phyloP scores from a whole-genome alignment of 2,888 invertebrate species.

The Morpho deidamia region DNA sequence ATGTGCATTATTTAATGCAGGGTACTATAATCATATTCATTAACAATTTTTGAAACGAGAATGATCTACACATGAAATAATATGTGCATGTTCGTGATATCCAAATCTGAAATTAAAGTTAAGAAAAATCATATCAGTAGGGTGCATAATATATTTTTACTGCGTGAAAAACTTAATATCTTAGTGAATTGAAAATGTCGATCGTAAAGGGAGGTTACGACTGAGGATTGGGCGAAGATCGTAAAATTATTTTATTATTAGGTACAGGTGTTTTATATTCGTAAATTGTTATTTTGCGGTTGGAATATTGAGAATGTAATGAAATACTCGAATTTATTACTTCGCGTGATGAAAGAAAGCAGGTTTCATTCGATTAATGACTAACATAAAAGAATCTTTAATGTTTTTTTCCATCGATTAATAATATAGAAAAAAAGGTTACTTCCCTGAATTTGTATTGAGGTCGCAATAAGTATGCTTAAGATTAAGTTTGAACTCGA shows the following conservation, averaged over 20 bases:
- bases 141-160: too few species aligned
- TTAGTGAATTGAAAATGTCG: slow-evolving; percentile 15
- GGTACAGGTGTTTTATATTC: slow-evolving; percentile 20
- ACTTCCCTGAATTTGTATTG: too few species aligned
- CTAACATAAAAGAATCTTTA: slow-evolving; percentile 11
- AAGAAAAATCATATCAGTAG: too few species aligned
- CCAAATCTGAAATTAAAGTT: too few species aligned
- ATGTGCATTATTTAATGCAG: too few species aligned
- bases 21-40: too few species aligned
- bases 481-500: too few species aligned
- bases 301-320: slow-evolving; percentile 10
- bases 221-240: neutral
- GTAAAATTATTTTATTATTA: slow-evolving; percentile 20
- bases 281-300: slow-evolving; percentile 13
- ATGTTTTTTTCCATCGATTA: neutral
- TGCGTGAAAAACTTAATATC: slow-evolving; percentile 3
- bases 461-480: too few species aligned
- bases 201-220: slow-evolving; percentile 13
- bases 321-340: slow-evolving; percentile 11
- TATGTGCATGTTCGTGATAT: too few species aligned
- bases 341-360: slow-evolving; percentile 7
- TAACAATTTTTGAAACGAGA: too few species aligned
- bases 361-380: slow-evolving; percentile 11
- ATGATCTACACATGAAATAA: too few species aligned
- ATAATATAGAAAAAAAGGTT: too few species aligned